Conservation (phyloP, 2,113 vertebrate species). For the Oxyura jamaicensis region DNA sequence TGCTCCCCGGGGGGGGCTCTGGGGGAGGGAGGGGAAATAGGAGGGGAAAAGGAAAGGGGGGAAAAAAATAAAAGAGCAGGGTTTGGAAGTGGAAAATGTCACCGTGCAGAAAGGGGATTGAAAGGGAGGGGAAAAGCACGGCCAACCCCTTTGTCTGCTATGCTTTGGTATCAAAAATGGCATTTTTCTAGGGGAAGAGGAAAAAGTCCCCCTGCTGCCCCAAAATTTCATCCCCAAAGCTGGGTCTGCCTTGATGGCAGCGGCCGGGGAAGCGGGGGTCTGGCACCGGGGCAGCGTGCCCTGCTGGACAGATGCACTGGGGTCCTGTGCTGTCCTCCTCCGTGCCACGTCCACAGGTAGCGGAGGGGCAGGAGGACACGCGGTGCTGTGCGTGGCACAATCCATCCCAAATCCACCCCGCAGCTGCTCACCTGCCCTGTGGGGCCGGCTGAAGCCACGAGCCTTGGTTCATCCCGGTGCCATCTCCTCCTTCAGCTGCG, state of each 20-base stretch:
- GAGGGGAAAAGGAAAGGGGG: no score
- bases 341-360: not conserved
- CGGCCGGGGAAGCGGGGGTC: no score
- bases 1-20: not conserved
- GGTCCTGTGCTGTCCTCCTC: not conserved
- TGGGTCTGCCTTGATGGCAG: not conserved
- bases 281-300: not conserved
- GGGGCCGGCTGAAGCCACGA: not conserved
- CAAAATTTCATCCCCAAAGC: not conserved
- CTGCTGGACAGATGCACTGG: not conserved
- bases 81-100: conserved; percentile 13
- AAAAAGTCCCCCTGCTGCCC: not conserved
- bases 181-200: not conserved
- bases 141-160: conserved; percentile 10
- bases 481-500: not conserved
- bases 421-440: not conserved
- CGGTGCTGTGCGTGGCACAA: not conserved
- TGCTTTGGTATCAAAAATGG: not conserved
- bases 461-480: not conserved
- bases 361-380: no score
- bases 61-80: not conserved
- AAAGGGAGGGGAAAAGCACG: not conserved
- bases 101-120: conserved; percentile 7
- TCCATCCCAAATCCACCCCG: not conserved
- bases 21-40: not conserved